Evolutionary conservation across 2,888 invertebrate species (phyloP).

Genomic region (Panopea generosa): DNA sequence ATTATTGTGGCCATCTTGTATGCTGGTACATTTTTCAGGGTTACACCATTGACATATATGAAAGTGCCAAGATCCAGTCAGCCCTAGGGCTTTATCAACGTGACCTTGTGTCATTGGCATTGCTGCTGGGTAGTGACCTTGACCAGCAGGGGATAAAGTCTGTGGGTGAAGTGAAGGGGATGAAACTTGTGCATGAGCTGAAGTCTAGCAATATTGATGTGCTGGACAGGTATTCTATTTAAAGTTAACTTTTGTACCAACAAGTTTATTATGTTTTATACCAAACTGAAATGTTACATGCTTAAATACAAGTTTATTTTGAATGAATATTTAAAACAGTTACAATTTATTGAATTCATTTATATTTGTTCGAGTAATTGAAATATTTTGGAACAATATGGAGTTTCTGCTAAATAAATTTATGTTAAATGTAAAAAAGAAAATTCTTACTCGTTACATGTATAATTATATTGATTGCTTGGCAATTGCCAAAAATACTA

Average conservation of each 20-base stretch:
- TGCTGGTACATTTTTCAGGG: constrained; percentile 89
- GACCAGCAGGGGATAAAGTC: constrained; percentile 89
- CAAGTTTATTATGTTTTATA: not conserved
- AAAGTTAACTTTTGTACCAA: constrained; percentile 11
- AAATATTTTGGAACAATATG: no score
- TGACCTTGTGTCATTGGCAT: constrained; percentile 92
- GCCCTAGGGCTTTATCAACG: constrained; percentile 91
- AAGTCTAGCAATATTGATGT: constrained; percentile 33
- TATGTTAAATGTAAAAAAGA: no score
- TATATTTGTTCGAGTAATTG: no score
- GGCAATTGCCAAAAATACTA: no score
- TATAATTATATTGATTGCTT: no score
- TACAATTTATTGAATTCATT: no score
- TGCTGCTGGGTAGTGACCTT: constrained; percentile 95
- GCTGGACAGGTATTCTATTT: constrained; percentile 71
- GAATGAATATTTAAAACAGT: no score
- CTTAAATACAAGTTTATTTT: no score
- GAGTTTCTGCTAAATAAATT: no score
- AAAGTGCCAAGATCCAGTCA: constrained; percentile 88
- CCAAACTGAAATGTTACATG: no score
- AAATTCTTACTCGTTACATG: no score
- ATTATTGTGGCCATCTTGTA: no score
- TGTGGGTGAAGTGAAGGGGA: constrained; percentile 91
- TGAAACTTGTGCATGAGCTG: constrained; percentile 86
- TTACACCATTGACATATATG: constrained; percentile 86